Evolutionary conservation across 1,140 invertebrate species (phyloP), one percentile per base, ranked within the genome.

Genomic region (Bombus waltoni): DNA sequence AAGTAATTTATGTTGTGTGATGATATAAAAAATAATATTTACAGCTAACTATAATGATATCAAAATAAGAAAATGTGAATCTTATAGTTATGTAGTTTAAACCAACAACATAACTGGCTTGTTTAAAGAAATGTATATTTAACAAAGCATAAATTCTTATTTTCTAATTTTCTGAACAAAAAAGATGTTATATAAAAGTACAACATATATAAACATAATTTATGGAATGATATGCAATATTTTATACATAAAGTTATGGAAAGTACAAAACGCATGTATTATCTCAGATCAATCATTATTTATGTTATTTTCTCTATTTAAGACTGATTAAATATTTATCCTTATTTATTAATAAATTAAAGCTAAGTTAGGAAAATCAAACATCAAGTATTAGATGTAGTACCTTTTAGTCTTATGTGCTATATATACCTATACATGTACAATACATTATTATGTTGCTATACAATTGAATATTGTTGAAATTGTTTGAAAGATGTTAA

Each of bases 281-380:
- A 35, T 57, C 3, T 9, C 38, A 9, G 10, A n/a, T 74, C 18
- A 76, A 76, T n/a, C n/a, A 32, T 71, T 75, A 42, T 74, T 38
- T 77, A 57, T 42, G 13, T 38, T 59, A 83, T 59, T 47, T 38
- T 59, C 11, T 28, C 4, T 75, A 28, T 71, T 65, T 89, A 89
- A 89, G 87, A 89, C 74, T 86, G 88, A 85, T 65, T 25, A 72
- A 59, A 77, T 85, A 44, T 78, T 40, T 57, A 62, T 73, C 62
- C 70, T 47, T 83, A 88, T 72, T 86, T 89, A 83, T 83, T 71
- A 4, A 72, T 83, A 82, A 32, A 42, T 10, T 82, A 76, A n/a
- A 66, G 10, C 35, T 68, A 88, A 87, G 15, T 79, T 6, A 62
- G 15, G 10, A n/a, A 4, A 71, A 28, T 18, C 47, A 59, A 71